phyloP scores from a whole-genome alignment of 1,140 invertebrate species.

The Trichomalopsis sarcophagae region DNA sequence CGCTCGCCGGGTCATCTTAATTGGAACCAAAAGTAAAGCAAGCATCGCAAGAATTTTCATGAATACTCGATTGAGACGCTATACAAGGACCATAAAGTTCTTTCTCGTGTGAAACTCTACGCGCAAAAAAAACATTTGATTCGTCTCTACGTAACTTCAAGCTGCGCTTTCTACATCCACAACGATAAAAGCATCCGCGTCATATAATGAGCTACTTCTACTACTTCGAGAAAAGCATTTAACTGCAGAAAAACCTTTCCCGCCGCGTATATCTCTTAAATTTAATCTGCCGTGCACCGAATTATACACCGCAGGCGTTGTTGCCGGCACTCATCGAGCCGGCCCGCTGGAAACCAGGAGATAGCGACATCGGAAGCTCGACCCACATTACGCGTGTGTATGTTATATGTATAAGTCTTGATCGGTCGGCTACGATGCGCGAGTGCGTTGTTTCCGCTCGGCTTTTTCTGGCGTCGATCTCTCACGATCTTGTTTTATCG shows the following conservation, averaged over 20 bases:
- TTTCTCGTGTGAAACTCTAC: no score
- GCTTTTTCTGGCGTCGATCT: neutral
- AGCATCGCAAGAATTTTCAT: no score
- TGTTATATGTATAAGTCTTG: neutral
- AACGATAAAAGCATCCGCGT: neutral
- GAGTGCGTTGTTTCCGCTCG: neutral
- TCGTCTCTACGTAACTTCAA: neutral
- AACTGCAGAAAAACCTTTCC: neutral
- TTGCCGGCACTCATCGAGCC: neutral
- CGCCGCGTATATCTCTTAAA: neutral
- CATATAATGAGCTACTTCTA: no score
- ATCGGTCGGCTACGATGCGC: neutral
- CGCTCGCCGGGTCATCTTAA: no score
- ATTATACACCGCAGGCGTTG: neutral
- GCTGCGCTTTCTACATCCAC: neutral
- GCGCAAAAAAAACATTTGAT: neutral
- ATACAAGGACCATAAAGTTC: no score
- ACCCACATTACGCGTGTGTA: neutral
- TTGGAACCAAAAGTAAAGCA: no score
- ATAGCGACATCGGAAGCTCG: neutral
- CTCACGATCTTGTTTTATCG: neutral
- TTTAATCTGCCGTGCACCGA: neutral
- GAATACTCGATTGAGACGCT: no score
- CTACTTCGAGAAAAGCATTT: neutral
- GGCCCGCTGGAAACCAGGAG: neutral